Percentiles rank a stretch among this genome's conserved stretches.
Conservation (phyloP, 92 coral and sea anemone genomes). For the Pocillopora meandrina region DNA sequence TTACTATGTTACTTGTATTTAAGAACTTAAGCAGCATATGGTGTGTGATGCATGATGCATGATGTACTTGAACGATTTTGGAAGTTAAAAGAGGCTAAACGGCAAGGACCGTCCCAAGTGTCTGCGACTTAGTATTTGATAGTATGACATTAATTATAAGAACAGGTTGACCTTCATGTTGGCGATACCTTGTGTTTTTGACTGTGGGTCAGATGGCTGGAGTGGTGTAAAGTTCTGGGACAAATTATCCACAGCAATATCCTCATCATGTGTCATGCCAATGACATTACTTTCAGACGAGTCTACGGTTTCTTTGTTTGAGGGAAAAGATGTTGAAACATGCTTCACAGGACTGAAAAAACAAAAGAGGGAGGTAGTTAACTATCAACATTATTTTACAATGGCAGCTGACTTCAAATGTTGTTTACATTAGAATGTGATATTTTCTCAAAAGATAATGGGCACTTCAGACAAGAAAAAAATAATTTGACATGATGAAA, state of each 20-base stretch:
- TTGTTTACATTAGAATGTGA: too few relatives aligned
- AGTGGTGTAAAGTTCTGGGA: not conserved
- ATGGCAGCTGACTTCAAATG: too few relatives aligned
- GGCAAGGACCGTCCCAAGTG: too few relatives aligned
- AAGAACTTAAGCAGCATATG: too few relatives aligned
- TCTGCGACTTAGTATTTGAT: too few relatives aligned
- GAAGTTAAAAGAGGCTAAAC: too few relatives aligned
- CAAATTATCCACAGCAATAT: not conserved
- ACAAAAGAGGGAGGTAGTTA: not conserved
- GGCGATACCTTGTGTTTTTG: conserved; percentile 1
- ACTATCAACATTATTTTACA: not conserved
- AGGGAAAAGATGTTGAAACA: not conserved
- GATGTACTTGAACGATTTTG: too few relatives aligned
- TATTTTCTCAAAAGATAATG: too few relatives aligned
- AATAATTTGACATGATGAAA: too few relatives aligned
- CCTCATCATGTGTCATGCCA: conserved; percentile 8
- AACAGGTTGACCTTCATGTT: not conserved
- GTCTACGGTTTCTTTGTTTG: conserved; percentile 16
- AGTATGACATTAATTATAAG: not conserved
- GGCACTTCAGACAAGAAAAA: too few relatives aligned
- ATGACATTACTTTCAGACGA: conserved; percentile 7
- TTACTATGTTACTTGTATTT: too few relatives aligned
- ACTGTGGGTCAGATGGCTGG: not conserved
- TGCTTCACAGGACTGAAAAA: conserved; percentile 19
- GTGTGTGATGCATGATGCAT: too few relatives aligned